phyloP scores from a whole-genome alignment of 1,140 invertebrate species.

The Octopus bimaculoides region DNA sequence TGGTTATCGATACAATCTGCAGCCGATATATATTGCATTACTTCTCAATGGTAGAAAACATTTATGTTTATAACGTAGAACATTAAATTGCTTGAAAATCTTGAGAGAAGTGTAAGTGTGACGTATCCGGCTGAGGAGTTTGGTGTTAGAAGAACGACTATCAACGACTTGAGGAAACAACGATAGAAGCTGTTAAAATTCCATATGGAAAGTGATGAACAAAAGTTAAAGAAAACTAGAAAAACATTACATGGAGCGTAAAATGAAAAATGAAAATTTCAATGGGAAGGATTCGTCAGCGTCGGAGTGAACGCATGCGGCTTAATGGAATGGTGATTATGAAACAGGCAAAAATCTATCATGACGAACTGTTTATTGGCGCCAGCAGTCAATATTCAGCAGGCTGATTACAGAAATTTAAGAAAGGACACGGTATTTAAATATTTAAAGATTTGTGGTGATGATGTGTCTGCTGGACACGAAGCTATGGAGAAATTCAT shows the following conservation, averaged over 20 bases:
- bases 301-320: not conserved
- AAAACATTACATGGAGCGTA: not conserved
- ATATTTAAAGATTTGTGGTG: constrained; percentile 7
- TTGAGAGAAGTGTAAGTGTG: not conserved
- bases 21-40: no score
- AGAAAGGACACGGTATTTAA: constrained; percentile 5
- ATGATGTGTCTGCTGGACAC: not conserved
- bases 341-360: not conserved
- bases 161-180: not conserved
- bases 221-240: not conserved
- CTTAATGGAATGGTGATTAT: not conserved
- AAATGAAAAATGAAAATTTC: not conserved
- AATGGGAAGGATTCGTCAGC: not conserved
- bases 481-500: not conserved
- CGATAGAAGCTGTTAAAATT: not conserved
- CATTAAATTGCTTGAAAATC: no score
- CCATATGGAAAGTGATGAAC: not conserved
- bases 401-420: constrained; percentile 7
- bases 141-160: not conserved
- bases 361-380: not conserved
- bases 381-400: not conserved
- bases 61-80: no score
- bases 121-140: not conserved
- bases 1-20: no score
- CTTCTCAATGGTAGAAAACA: no score